Base-by-base conservation (phyloP, 2,113 vertebrate species). In the Fulmarus glacialis region DNA sequence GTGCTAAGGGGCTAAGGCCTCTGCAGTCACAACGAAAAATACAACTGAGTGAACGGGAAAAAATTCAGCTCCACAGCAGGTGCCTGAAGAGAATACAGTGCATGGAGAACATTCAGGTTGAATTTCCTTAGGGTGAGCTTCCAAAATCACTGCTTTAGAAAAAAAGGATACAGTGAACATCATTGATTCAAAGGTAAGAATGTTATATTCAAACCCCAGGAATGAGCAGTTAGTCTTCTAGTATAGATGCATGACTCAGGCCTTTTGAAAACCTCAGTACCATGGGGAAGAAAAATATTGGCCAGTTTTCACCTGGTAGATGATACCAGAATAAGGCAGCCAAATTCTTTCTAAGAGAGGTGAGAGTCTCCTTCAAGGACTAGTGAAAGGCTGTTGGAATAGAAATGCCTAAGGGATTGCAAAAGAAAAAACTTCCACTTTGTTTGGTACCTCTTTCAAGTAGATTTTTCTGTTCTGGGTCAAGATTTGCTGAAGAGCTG, bases 221-320 rank as follows among this genome's bases (percentile, higher is more conserved):
- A 90, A 91, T 2, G 15, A 71, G 53, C 16, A 63, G 71, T 34
- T 72, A 32, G 42, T 72, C 53, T 60, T 79, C 78, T 71, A 78
- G 68, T 0, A 1, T 3, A 64, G 73, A 63, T 38, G 13, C 29
- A 52, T 45, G 60, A 91, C 56, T 94, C 60, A 53, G 66, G 64
- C 26, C 47, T 82, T 95, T 80, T 72, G 73, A 48, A 90, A 80
- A 47, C 24, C 71, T 90, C n/a, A 21, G n/a, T 20, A 24, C 15
- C 13, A 32, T 0, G 1, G 40, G 13, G 40, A 53, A 59, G 29
- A 53, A 75, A 34, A 80, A 32, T 27, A 32, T 38, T 0, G 0
- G 43, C 42, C 60, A 17, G 17, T 40, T 82, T 67, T 56, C 42
- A 87, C 11, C 43, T 43, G 32, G 32, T 64, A 63, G 62, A n/a